phyloP scores from a whole-genome alignment of 2,797 vertebrate genomes.

The Steatocranus sp. region DNA sequence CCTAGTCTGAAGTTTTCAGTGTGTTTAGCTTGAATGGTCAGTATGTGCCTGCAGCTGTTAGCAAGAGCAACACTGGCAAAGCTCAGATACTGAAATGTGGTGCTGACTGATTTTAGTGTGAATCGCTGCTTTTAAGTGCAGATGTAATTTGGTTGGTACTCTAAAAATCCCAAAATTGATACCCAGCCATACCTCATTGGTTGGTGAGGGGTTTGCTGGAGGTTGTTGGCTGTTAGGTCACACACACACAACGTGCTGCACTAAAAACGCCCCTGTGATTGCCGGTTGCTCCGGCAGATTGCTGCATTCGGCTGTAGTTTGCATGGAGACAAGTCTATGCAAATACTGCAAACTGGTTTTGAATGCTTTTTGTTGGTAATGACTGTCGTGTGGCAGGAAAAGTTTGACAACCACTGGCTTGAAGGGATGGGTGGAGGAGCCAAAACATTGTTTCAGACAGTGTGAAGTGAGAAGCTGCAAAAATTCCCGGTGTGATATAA shows the following conservation, averaged over 20 bases:
- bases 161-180: background rate
- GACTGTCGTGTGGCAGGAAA: background rate
- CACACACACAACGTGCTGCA: too few relatives aligned
- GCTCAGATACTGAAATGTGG: background rate
- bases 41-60: background rate
- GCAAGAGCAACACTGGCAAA: background rate
- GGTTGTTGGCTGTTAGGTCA: background rate
- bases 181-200: background rate
- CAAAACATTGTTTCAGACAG: background rate
- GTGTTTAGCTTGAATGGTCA: background rate
- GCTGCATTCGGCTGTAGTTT: background rate
- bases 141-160: background rate
- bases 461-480: background rate
- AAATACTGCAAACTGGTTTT: background rate
- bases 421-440: background rate
- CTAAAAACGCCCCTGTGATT: background rate
- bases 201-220: background rate
- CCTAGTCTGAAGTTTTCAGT: background rate
- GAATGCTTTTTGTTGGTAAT: background rate
- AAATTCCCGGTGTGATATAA: background rate
- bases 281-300: background rate
- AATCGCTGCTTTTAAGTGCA: background rate
- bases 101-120: background rate
- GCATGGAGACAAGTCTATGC: background rate
- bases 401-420: background rate